A percentile compares a stretch with the other conserved stretches of the same genome.
These are phyloP conservation scores for Melipona bicolor DNA, from an alignment of 2,888 invertebrate species.

Conservation along the genomic window DNA sequence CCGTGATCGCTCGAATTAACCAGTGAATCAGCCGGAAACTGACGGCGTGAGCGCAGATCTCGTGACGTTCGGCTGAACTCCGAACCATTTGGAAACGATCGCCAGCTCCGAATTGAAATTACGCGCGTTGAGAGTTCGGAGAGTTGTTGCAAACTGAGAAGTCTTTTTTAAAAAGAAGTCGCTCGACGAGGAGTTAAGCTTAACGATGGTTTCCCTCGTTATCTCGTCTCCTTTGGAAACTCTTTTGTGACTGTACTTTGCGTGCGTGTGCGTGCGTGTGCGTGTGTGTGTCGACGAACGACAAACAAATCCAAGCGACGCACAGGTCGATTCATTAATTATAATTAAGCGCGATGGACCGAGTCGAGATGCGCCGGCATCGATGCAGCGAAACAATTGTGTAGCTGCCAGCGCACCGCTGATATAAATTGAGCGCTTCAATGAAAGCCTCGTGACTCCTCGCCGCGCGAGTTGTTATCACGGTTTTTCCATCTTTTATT, in stretches of 20 bases:
- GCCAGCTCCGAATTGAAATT: not conserved
- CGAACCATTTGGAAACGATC: not conserved
- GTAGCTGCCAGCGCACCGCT: conserved; percentile 3
- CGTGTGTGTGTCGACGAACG: not conserved
- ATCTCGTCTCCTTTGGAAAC: not conserved
- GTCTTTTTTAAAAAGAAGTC: not conserved
- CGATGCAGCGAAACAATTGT: conserved; percentile 21
- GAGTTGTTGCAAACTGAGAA: not conserved
- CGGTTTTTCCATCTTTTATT: not conserved
- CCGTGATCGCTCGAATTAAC: conserved; percentile 68
- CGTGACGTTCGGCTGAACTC: not conserved
- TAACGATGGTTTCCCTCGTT: not conserved
- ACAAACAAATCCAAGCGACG: conserved; percentile 12
- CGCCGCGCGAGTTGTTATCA: conserved; percentile 6
- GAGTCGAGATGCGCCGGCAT: not conserved
- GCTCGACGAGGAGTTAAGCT: too few relatives aligned
- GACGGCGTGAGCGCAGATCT: not conserved
- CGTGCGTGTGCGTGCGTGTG: too few relatives aligned
- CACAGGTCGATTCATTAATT: conserved; percentile 42
- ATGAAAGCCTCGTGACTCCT: conserved; percentile 44
- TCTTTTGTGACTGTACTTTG: not conserved
- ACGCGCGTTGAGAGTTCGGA: too few relatives aligned
- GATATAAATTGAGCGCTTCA: conserved; percentile 43
- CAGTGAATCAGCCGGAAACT: conserved; percentile 69
- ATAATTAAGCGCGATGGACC: conserved; percentile 36